phyloP scores from a whole-genome alignment of 2,113 vertebrate genomes.

The Crotalus tigris region DNA sequence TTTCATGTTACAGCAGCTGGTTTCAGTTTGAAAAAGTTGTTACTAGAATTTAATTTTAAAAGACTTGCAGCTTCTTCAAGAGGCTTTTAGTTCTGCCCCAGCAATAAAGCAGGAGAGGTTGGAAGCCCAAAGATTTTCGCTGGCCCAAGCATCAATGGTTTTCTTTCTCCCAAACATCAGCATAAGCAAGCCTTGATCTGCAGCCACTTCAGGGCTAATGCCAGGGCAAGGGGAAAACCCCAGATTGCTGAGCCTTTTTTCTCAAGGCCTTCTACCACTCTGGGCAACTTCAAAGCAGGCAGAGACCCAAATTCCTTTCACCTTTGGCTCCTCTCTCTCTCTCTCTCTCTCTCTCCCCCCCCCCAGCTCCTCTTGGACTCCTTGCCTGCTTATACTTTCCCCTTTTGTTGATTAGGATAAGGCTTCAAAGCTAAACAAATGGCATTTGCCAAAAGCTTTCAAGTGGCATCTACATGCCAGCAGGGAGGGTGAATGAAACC shows the following conservation, averaged over 20 bases:
- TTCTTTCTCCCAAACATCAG: conserved; percentile 1
- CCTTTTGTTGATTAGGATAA: conserved; percentile 79
- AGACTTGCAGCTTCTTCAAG: conserved; percentile 11
- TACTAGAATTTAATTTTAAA: neutral
- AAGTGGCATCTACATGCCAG: conserved; percentile 74
- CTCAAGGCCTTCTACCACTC: conserved; percentile 59
- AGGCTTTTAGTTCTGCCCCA: conserved; percentile 21
- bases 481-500: conserved; percentile 68
- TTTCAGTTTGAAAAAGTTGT: neutral
- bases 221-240: conserved; percentile 48
- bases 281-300: conserved; percentile 65
- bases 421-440: conserved; percentile 76
- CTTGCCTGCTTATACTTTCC: conserved; percentile 60
- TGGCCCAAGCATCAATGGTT: neutral
- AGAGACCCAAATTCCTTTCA: conserved; percentile 65
- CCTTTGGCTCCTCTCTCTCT: neutral
- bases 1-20: neutral
- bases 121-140: neutral
- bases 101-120: neutral
- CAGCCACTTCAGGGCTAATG: conserved; percentile 70
- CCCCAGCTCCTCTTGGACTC: neutral
- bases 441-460: conserved; percentile 72
- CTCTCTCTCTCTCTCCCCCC: too few species aligned
- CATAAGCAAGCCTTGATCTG: conserved; percentile 47
- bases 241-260: conserved; percentile 25